Evolutionary conservation across 2,888 invertebrate species (phyloP), one percentile per base, ranked within the genome.

Genomic region (Congeria kusceri): DNA sequence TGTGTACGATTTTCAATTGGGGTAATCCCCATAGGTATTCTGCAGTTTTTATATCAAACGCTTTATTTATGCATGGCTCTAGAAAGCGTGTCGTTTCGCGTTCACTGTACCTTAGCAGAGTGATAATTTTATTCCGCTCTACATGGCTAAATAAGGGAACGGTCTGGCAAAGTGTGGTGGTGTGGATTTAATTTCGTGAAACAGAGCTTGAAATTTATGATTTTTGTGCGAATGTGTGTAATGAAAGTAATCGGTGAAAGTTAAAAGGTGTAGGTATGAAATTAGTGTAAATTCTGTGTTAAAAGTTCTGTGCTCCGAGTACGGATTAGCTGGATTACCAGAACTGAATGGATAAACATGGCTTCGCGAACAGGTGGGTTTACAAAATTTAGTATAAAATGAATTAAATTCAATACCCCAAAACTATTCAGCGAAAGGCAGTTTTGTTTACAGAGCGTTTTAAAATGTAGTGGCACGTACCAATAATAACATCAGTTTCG

Each of bases 21-120:
- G 56, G 67, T 62, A 74, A 39, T 39, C 67, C 66, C 67, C 20
- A 18, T 25, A 39, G 66, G 61, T 47, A 66, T 66, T 74, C 53
- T 67, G 49, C 73, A 74, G 59, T 67, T 67, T 74, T 70, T 23
- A 62, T 67, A 66, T 74, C 29, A 57, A 66, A 61, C 28, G 56
- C 53, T 39, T 65, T 27, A 73, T 66, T 74, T 56, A 70, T 70
- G 39, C 28, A 47, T 62, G 47, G 47, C 46, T 70, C 62, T 27
- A 39, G 49, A 49, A 59, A 70, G 69, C 69, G 69, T 70, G 59
- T 46, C 68, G 25, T 25, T 61, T 47, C 32, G 28, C 53, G 62
- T 56, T 67, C 67, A 62, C 25, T 62, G 53, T 74, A 61, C 44
- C 73, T 46, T 74, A 74, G 28, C 67, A 53, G 62, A 72, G 15